Base-by-base conservation (phyloP, 2,797 vertebrate species). In the Pipistrellus pygmaeus region DNA sequence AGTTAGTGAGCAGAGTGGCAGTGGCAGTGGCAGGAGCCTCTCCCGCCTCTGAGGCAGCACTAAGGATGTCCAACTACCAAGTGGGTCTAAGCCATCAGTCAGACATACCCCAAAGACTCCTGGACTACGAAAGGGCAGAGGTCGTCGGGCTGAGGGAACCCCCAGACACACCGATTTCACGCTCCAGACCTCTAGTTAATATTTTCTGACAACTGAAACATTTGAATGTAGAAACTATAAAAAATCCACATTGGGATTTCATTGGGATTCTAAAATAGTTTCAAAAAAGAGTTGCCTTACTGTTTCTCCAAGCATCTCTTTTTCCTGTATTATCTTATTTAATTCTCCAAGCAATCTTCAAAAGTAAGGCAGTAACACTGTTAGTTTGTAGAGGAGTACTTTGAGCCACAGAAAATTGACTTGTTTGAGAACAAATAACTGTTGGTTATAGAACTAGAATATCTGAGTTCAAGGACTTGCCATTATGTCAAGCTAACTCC, bases 191-290 rank as follows among this genome's bases (percentile, higher is more conserved):
- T 21, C 53, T 76, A 91, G 13, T 64, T 55, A 88, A 62, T 30
- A 46, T 86, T 92, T 73, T 90, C 44, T 75, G 15, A 48, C 51
- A 78, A 68, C 20, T 75, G 6, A 2, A 93, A 48, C 44, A 48
- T 53, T 66, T 46, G 60, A 69, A 38, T 68, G 8, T 90, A 88
- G 57, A 85, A 85, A 5, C 38, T 73, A 14, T 90, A 44, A 72
- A 51, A 60, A 71, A 60, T 6, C 21, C 44, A 35, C 46, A 5
- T 27, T 64, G n/a, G 5, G 6, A 55, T 75, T 77, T 82, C 4
- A n/a, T 85, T 68, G 8, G 14, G 32, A 91, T 69, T 62, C 78
- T 69, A 78, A 68, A 85, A 44, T 85, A 82, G 27, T 84, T 93
- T 51, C 2, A 64, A 27, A 32, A 75, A 80, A 12, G 48, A 35